Conservation (phyloP, 2,888 invertebrate genomes). For the Allophyes oxyacanthae region DNA sequence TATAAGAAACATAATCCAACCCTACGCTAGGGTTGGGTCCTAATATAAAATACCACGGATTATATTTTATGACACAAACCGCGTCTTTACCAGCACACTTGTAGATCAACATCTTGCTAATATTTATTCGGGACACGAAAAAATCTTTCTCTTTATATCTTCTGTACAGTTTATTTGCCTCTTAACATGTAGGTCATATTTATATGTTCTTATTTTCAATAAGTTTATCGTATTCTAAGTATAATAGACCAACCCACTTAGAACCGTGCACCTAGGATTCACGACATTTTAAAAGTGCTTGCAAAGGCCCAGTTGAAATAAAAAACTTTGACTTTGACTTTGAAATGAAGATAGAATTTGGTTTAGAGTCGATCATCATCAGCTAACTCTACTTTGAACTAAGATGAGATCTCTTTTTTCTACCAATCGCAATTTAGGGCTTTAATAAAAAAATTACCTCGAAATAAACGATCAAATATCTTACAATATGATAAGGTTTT, state of each 20-base stretch:
- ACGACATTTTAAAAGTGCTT: too few species aligned
- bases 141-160: constrained; percentile 55
- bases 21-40: constrained; percentile 39
- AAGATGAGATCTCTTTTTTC: too few species aligned
- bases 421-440: too few species aligned
- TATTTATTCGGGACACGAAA: constrained; percentile 56
- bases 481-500: constrained; percentile 7
- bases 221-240: constrained; percentile 35
- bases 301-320: too few species aligned
- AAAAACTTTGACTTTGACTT: too few species aligned
- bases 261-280: too few species aligned
- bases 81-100: constrained; percentile 53
- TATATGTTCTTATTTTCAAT: constrained; percentile 51
- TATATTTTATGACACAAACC: constrained; percentile 54
- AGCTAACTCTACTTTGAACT: too few species aligned
- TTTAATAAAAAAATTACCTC: not conserved
- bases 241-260: not conserved
- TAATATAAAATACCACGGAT: constrained; percentile 52
- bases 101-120: constrained; percentile 58
- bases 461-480: not conserved
- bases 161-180: constrained; percentile 50
- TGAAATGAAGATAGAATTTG: too few species aligned
- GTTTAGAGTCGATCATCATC: too few species aligned
- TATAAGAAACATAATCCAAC: constrained; percentile 54
- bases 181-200: constrained; percentile 43